Percentiles rank a stretch among this genome's conserved stretches.
Conservation (phyloP, 2,888 invertebrate genomes). For the Tribolium freemani region DNA sequence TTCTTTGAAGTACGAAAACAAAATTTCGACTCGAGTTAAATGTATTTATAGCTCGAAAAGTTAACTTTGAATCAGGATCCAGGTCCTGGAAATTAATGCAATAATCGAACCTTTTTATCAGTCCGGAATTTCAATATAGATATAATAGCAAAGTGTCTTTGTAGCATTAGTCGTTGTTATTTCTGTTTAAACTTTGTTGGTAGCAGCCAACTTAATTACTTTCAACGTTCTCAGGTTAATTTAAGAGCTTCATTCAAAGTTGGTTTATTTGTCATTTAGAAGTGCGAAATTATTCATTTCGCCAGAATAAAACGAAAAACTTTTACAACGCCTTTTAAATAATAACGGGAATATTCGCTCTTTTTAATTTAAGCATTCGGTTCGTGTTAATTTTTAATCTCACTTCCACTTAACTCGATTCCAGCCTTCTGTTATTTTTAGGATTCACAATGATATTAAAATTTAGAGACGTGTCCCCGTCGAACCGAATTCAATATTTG, state of each 20-base stretch:
- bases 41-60: neutral
- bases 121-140: neutral
- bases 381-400: neutral
- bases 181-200: conserved; percentile 8
- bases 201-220: neutral
- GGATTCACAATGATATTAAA: too few relatives aligned
- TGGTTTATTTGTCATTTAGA: neutral
- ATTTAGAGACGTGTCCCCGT: too few relatives aligned
- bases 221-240: neutral
- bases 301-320: neutral
- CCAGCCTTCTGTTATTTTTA: too few relatives aligned
- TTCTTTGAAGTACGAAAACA: conserved; percentile 21
- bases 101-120: conserved; percentile 8
- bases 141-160: neutral
- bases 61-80: neutral
- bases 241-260: neutral
- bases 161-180: conserved; percentile 7
- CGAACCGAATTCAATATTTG: too few relatives aligned
- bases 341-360: neutral
- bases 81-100: neutral
- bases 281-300: neutral
- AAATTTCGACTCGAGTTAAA: conserved; percentile 1
- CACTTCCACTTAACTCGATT: neutral
- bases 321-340: neutral
- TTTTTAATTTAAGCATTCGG: neutral